These are phyloP conservation scores for Schizothorax lantsangensis DNA, from an alignment of 2,797 vertebrate species.

Conservation along the genomic window DNA sequence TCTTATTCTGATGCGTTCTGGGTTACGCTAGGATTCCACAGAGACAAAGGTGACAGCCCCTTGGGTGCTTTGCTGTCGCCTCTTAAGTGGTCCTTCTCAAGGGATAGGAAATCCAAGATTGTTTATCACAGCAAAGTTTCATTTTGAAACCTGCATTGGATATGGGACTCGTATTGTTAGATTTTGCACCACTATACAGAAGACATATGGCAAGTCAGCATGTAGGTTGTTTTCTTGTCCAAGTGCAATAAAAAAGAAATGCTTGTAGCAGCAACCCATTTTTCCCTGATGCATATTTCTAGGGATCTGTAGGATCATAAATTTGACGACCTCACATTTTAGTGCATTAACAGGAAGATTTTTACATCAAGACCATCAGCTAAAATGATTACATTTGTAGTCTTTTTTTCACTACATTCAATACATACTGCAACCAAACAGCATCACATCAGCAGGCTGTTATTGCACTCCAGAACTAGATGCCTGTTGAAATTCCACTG, in stretches of 20 bases:
- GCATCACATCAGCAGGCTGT: not conserved
- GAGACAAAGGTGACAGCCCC: constrained; percentile 6
- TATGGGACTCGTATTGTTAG: constrained; percentile 26
- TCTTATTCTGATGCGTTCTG: constrained; percentile 17
- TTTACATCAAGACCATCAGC: not conserved
- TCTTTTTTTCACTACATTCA: not conserved
- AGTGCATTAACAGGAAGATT: constrained; percentile 1
- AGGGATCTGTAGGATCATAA: constrained; percentile 19
- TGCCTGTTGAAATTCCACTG: not conserved
- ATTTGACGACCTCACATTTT: not conserved
- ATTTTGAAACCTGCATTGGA: not conserved
- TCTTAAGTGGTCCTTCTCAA: not conserved
- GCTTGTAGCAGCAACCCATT: constrained; percentile 53
- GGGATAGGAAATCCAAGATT: not conserved
- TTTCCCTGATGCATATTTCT: constrained; percentile 41
- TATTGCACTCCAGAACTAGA: not conserved
- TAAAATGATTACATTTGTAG: not conserved
- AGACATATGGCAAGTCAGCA: constrained; percentile 61
- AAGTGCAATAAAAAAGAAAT: constrained; percentile 56
- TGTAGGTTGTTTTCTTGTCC: constrained; percentile 46
- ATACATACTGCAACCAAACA: not conserved
- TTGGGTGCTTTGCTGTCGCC: not conserved
- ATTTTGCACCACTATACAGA: constrained; percentile 22
- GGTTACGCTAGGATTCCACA: not conserved
- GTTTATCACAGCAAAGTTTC: constrained; percentile 4